Conservation (phyloP, 2,888 invertebrate species). For the Thymelicus acteon region DNA sequence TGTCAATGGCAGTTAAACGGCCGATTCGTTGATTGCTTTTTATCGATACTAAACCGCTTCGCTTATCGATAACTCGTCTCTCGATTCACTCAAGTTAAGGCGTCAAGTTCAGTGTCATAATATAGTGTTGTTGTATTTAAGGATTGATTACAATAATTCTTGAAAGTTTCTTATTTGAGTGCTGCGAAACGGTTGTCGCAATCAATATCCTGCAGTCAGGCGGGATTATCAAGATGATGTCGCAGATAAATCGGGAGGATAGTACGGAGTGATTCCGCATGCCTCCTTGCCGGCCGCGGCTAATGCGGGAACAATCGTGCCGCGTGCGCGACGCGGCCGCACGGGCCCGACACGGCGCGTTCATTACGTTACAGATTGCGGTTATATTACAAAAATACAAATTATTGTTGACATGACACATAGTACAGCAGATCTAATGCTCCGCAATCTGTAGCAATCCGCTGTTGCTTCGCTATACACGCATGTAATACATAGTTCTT, state of each 20-base stretch:
- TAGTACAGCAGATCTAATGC: too few species aligned
- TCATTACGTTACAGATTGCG: too few species aligned
- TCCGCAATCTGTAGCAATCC: too few species aligned
- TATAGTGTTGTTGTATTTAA: neutral
- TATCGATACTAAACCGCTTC: constrained; percentile 33
- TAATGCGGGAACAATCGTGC: constrained; percentile 25
- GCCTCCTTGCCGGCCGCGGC: constrained; percentile 10
- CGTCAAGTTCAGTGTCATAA: constrained; percentile 18
- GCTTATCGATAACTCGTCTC: constrained; percentile 32
- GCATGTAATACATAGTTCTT: too few species aligned
- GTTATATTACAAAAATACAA: too few species aligned
- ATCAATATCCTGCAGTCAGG: constrained; percentile 19
- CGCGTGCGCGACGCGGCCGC: too few species aligned
- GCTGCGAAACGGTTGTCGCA: constrained; percentile 28
- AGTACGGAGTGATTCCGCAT: constrained; percentile 25
- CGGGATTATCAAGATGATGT: constrained; percentile 23
- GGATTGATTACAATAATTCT: constrained; percentile 15
- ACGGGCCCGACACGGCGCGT: too few species aligned
- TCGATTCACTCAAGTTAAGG: constrained; percentile 9
- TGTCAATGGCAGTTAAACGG: constrained; percentile 23
- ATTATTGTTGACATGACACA: too few species aligned
- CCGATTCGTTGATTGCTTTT: constrained; percentile 34
- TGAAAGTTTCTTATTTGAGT: constrained; percentile 11
- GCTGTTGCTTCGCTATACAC: too few species aligned
- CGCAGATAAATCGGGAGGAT: constrained; percentile 26